phyloP scores from a whole-genome alignment of 2,113 vertebrate species.

The Dipodomys spectabilis region DNA sequence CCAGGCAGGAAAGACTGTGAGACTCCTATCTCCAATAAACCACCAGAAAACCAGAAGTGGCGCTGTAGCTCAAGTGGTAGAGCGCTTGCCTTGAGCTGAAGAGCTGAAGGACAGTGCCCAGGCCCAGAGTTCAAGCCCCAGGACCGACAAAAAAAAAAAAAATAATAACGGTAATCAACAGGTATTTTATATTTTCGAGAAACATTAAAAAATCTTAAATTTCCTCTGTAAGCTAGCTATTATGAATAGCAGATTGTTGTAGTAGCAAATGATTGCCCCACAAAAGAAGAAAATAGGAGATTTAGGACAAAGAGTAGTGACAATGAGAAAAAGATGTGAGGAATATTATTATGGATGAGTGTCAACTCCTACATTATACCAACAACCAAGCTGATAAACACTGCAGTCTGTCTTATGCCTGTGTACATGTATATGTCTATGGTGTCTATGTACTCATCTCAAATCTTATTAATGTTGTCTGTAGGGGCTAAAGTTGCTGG shows the following conservation, averaged over 20 bases:
- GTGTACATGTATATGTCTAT: not conserved
- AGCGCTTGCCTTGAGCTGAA: no score
- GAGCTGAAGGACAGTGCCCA: no score
- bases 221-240: not conserved
- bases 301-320: not conserved
- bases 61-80: no score
- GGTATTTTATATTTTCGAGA: not conserved
- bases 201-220: not conserved
- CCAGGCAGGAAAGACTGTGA: no score
- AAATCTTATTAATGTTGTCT: not conserved
- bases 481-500: not conserved
- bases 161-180: not conserved
- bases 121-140: no score
- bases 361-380: not conserved
- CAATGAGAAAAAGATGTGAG: not conserved
- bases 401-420: not conserved
- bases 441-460: not conserved
- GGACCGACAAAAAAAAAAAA: no score
- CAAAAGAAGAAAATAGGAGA: not conserved
- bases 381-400: not conserved
- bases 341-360: not conserved
- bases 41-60: no score
- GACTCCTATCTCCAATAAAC: no score
- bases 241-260: not conserved
- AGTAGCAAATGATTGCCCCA: not conserved